Evolutionary conservation across 64 coral and sea anemone genomes (phyloP), one percentile per base, ranked within the genome.

Genomic region (Anthopleura sola): DNA sequence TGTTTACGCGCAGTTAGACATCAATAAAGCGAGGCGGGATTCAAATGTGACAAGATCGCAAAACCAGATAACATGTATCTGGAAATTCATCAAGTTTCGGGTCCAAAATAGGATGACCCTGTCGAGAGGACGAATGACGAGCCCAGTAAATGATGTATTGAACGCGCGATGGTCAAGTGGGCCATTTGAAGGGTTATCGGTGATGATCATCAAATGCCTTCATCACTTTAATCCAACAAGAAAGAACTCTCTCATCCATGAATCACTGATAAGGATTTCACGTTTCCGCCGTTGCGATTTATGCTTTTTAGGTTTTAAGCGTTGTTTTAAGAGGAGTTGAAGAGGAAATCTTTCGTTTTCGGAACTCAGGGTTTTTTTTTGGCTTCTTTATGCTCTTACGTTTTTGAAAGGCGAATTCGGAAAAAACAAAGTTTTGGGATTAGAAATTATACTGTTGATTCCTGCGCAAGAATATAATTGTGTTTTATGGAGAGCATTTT

Each of bases 171-270:
- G 66, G 66, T 71, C 66, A 71, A 71, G 66, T 71, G 28, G n/a
- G 11, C 66, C 14, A 15, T 34, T 34, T 32, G 13, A 8, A 32
- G 28, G 66, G 66, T 71, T 71, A 71, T 71, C 66, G 13, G 50
- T 17, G 50, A 34, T 3, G 28, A 71, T 32, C 66, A 71, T 32
- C 66, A 32, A 71, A 29, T 32, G 66, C 66, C 29, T 31, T 71
- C 66, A 71, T 71, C 66, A 71, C 66, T 71, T 28, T 71, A 71
- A 71, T 71, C 66, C n/a, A 71, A 32, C 66, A 28, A 71, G 66
- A 71, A 71, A 71, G 29, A 34, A 71, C 7, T 36, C 66, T 71
- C 16, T 71, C 66, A 71, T 71, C 66, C 66, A 71, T 71, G 66
- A 71, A 71, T 71, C 13, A 71, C n/a, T 34, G 66, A 71, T 71